phyloP scores from a whole-genome alignment of 53 echinoderm and acorn worm genomes.

The Astropecten irregularis region DNA sequence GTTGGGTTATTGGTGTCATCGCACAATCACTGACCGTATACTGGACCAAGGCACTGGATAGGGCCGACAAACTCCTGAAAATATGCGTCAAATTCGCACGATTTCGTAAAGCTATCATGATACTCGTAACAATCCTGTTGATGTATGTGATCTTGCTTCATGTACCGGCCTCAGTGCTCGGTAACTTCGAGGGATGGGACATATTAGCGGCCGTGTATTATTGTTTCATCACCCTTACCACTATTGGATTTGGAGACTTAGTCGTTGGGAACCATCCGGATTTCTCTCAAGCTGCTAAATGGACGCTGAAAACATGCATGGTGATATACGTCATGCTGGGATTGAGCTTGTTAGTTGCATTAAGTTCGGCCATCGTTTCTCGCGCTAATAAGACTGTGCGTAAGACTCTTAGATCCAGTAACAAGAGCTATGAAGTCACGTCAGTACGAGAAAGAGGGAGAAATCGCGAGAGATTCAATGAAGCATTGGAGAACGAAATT shows the following conservation, averaged over 20 bases:
- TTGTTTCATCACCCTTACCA: slow-evolving; percentile 67
- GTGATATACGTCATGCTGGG: slow-evolving; percentile 39
- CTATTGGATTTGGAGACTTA: slow-evolving; percentile 68
- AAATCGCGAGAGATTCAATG: neutral
- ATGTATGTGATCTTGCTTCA: slow-evolving; percentile 40
- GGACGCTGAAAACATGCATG: slow-evolving; percentile 11
- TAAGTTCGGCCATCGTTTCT: slow-evolving; percentile 19
- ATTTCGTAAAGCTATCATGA: slow-evolving; percentile 39
- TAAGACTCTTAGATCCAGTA: neutral
- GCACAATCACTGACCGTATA: slow-evolving; percentile 41
- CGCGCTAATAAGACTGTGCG: slow-evolving; percentile 27
- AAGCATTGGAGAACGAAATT: slow-evolving; percentile 15
- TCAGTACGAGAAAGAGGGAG: neutral
- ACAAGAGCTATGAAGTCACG: neutral
- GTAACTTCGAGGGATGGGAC: slow-evolving; percentile 43
- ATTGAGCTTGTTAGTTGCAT: slow-evolving; percentile 21
- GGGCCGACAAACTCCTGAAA: neutral
- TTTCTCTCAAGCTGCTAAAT: neutral
- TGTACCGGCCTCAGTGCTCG: slow-evolving; percentile 40
- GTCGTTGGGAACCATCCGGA: slow-evolving; percentile 47
- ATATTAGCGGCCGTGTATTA: slow-evolving; percentile 31
- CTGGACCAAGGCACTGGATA: slow-evolving; percentile 50
- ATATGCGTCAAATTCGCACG: slow-evolving; percentile 11
- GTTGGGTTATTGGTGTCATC: slow-evolving; percentile 41
- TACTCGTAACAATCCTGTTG: slow-evolving; percentile 12